A percentile compares a stretch with the other conserved stretches of the same genome.
Evolutionary conservation across 2,888 invertebrate species (phyloP).

Genomic region (Blera fallax): DNA sequence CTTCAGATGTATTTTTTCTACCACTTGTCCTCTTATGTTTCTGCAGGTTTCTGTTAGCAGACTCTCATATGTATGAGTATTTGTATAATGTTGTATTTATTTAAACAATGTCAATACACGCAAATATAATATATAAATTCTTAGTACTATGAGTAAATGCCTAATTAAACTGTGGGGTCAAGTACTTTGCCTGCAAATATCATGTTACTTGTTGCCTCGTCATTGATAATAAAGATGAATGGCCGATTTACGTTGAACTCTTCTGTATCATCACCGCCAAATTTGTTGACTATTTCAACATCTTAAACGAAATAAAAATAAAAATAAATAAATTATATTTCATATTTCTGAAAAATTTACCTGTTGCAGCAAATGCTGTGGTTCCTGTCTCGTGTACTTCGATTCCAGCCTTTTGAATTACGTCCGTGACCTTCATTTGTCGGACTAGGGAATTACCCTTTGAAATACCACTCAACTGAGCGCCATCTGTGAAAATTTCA

Average conservation of each 20-base stretch:
- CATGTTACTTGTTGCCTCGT: slow-evolving; percentile 87
- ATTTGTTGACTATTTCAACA: slow-evolving; percentile 87
- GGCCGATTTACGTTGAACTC: slow-evolving; percentile 88
- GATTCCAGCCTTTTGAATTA: slow-evolving; percentile 89
- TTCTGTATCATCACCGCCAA: slow-evolving; percentile 84
- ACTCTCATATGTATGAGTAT: too few species aligned
- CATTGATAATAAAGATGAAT: slow-evolving; percentile 91
- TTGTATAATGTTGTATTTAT: background rate
- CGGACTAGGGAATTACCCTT: slow-evolving; percentile 83
- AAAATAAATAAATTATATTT: too few species aligned
- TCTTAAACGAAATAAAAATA: slow-evolving; percentile 81
- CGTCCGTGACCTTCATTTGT: slow-evolving; percentile 85
- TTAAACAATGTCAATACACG: slow-evolving; percentile 1
- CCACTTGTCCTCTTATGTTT: too few species aligned
- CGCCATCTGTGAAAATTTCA: slow-evolving; percentile 88
- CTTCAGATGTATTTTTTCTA: too few species aligned
- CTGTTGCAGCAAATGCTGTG: slow-evolving; percentile 86
- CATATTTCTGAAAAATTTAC: slow-evolving; percentile 55
- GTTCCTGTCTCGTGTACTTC: slow-evolving; percentile 90
- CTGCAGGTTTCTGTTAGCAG: too few species aligned
- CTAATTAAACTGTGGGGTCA: slow-evolving; percentile 83
- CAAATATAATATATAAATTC: slow-evolving; percentile 7
- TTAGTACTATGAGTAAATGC: background rate
- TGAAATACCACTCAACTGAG: slow-evolving; percentile 87
- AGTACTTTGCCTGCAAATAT: slow-evolving; percentile 89